Evolutionary conservation across 1,140 invertebrate genomes (phyloP), one percentile per base, ranked within the genome.

Genomic region (Drosophila ironensis): DNA sequence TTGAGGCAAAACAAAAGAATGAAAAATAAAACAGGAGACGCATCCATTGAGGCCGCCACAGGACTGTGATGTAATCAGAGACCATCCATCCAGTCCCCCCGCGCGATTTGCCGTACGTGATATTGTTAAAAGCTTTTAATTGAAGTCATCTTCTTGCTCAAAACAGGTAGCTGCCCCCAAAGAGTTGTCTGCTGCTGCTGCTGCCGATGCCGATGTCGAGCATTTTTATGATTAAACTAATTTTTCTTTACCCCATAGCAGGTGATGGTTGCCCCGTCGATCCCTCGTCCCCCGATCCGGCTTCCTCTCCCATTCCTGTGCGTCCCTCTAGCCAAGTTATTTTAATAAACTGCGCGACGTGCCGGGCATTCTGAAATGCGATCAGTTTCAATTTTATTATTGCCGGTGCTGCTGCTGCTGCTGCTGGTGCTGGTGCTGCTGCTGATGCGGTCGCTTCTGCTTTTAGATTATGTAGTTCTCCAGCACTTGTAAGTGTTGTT

Each of bases 111-210:
- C 61, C 38, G 86, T 86, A 88, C 86, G 86, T 88, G 86, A 88
- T 88, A 88, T 88, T 88, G 86, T 88, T 88, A 88, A 88, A 88
- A 86, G 86, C 80, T 88, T 88, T 88, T 88, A 88, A 88, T 88
- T 88, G 86, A 88, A 88, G 86, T 86, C 76, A 72, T 77, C 81
- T 87, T 66, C 82, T 76, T 81, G 75, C 84, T 84, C 74, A 88
- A 88, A 88, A 88, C 84, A 88, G 84, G 84, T 88, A 88, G 84
- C 84, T 87, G 67, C 76, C 61, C 57, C 52, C 60, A 54, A 63
- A 63, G 72, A 47, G 75, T 37, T 40, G 63, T 46, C 45, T 44
- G 57, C 22, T 38, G 59, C 24, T 47, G 42, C 12, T 47, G 52
- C 17, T 38, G 30, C 16, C 22, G 51, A 19, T 44, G 71, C 67